Percentiles rank a stretch among this genome's conserved stretches.
Conservation (phyloP, 2,113 vertebrate genomes). For the Benitochromis conjunctus region DNA sequence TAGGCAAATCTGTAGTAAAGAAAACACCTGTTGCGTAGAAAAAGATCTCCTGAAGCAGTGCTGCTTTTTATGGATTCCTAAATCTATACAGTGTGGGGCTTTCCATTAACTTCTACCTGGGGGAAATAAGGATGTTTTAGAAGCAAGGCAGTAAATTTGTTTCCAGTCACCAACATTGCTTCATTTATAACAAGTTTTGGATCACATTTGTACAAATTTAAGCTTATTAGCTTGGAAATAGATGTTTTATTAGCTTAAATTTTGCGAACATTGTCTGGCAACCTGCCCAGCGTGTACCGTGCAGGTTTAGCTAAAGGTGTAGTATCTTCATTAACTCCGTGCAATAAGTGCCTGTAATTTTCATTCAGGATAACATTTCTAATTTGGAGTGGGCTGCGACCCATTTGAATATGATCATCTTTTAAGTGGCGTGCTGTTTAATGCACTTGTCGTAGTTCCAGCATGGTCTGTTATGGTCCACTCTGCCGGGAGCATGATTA, state of each 20-base stretch:
- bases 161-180: background rate
- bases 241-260: background rate
- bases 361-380: background rate
- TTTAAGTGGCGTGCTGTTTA: background rate
- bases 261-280: background rate
- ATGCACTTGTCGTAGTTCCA: background rate
- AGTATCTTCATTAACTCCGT: background rate
- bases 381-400: background rate
- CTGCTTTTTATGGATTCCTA: conserved; percentile 17
- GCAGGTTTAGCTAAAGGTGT: background rate
- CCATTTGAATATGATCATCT: background rate
- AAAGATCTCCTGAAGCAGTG: background rate
- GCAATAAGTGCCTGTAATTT: background rate
- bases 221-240: background rate
- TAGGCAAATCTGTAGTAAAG: conserved; percentile 66
- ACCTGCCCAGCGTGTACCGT: background rate
- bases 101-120: background rate
- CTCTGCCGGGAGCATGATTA: background rate
- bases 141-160: background rate
- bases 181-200: background rate
- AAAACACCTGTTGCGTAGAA: conserved; percentile 67
- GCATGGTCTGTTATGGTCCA: background rate
- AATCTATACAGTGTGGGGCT: background rate
- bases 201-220: background rate
- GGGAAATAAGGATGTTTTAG: background rate